Evolutionary conservation across 30 jellyfish, hydroid and myxozoan species (phyloP).

Genomic region (Aurelia sp.): DNA sequence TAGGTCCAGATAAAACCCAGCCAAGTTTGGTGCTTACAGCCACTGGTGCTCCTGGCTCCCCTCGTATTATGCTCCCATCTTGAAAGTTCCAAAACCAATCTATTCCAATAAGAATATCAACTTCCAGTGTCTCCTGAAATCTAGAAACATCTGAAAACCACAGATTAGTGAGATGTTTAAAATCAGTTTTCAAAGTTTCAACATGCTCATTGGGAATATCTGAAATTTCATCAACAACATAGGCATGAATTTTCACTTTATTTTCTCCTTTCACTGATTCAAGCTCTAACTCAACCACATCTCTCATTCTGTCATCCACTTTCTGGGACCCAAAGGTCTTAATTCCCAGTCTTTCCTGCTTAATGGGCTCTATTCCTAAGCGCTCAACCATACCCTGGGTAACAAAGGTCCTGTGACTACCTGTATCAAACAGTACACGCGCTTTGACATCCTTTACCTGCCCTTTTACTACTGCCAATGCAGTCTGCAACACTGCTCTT

Average conservation of each 20-base stretch:
- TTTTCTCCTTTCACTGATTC: no score
- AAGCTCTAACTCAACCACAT: no score
- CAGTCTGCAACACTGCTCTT: slow-evolving; percentile 65
- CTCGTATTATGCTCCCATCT: slow-evolving; percentile 30
- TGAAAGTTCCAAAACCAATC: slow-evolving; percentile 42
- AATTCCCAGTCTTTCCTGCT: slow-evolving; percentile 16
- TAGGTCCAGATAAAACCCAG: slow-evolving; percentile 49
- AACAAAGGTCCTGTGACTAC: no score
- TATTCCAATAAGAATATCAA: slow-evolving; percentile 1
- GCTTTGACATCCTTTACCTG: no score
- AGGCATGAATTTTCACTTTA: no score
- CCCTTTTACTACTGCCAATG: slow-evolving; percentile 38
- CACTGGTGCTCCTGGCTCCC: slow-evolving; percentile 63
- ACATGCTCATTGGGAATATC: slow-evolving; percentile 25
- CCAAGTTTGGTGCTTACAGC: slow-evolving; percentile 43
- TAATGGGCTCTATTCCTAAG: slow-evolving; percentile 4
- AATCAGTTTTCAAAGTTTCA: slow-evolving; percentile 16
- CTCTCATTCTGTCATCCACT: no score
- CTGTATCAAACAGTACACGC: slow-evolving; percentile 47
- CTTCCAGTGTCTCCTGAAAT: not conserved
- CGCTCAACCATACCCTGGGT: slow-evolving; percentile 30
- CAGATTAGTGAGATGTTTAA: slow-evolving; percentile 3
- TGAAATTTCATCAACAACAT: no score
- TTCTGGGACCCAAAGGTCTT: slow-evolving; percentile 1
- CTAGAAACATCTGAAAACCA: slow-evolving; percentile 39